phyloP scores from a whole-genome alignment of 2,797 vertebrate species.

The Phylloscopus collybita region DNA sequence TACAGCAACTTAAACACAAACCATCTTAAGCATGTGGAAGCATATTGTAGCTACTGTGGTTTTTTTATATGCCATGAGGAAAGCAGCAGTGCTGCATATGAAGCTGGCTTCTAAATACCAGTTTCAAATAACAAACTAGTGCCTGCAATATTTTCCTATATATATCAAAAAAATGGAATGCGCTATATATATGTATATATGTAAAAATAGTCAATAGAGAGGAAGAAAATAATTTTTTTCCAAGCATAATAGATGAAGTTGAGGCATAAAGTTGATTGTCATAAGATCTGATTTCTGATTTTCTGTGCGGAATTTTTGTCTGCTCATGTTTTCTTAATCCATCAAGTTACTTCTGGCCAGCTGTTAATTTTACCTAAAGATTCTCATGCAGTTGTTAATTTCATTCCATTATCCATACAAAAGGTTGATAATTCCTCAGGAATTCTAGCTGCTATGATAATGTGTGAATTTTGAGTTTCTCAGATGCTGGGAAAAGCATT shows the following conservation, averaged over 20 bases:
- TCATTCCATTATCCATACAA: not conserved
- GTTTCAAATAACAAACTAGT: not conserved
- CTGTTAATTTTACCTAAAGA: not conserved
- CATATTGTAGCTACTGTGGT: not conserved
- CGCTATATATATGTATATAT: not conserved
- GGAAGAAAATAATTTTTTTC: not conserved
- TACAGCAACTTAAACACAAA: constrained; percentile 51
- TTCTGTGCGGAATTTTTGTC: not conserved
- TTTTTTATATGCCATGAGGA: not conserved
- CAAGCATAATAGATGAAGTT: not conserved
- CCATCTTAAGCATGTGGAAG: constrained; percentile 10
- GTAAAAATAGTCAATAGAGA: not conserved
- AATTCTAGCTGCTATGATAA: not conserved
- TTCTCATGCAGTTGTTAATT: not conserved
- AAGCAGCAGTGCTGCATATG: not conserved
- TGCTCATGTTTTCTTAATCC: not conserved
- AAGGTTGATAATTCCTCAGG: not conserved
- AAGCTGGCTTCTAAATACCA: not conserved
- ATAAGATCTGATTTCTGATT: not conserved
- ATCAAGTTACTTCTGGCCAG: not conserved
- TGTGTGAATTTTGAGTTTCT: not conserved
- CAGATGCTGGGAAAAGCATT: not conserved
- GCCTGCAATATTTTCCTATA: not conserved
- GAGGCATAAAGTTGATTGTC: not conserved
- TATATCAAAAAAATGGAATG: not conserved